phyloP scores from a whole-genome alignment of 2,113 vertebrate genomes.

The Nestor notabilis region DNA sequence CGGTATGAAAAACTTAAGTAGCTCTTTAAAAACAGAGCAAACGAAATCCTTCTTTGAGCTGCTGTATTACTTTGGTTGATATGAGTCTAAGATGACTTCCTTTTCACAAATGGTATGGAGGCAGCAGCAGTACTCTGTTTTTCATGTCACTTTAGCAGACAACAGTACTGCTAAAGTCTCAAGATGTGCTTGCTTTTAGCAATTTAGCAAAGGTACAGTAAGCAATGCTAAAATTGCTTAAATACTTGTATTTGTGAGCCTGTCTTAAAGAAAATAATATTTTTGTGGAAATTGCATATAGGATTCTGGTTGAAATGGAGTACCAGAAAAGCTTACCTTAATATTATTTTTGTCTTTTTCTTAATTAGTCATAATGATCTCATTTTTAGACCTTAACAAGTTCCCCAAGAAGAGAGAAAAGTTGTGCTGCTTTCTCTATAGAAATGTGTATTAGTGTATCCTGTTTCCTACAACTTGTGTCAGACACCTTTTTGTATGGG shows the following conservation, averaged over 20 bases:
- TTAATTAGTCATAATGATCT: not conserved
- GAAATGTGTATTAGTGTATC: not conserved
- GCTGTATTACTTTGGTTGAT: conserved; percentile 33
- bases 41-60: conserved; percentile 63
- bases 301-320: not conserved
- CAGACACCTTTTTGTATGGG: not conserved
- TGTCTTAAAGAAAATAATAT: not conserved
- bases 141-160: conserved; percentile 44
- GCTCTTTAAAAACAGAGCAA: conserved; percentile 68
- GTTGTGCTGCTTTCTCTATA: not conserved
- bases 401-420: not conserved
- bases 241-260: not conserved
- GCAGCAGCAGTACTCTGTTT: conserved; percentile 8
- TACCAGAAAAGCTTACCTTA: not conserved
- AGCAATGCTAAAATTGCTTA: not conserved
- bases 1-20: conserved; percentile 69
- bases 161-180: not conserved
- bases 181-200: not conserved
- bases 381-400: not conserved
- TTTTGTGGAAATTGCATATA: not conserved
- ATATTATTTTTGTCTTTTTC: not conserved
- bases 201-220: not conserved
- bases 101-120: not conserved
- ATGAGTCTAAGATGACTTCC: not conserved
- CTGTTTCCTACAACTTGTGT: not conserved